phyloP scores from a whole-genome alignment of 1,140 invertebrate species.

The Gerris buenoi region DNA sequence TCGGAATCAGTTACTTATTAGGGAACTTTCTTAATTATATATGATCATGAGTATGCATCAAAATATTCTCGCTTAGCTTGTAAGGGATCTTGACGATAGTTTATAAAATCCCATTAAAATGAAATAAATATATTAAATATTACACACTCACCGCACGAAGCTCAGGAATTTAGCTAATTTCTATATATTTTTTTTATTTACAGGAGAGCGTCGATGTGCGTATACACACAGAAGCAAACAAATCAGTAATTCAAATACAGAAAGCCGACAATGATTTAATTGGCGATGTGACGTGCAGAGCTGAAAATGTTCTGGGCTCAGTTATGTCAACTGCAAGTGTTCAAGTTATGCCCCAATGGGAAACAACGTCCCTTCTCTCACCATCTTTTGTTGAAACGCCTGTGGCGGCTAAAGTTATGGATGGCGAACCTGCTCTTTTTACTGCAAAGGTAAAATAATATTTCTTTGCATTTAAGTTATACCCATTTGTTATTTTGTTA shows the following conservation, averaged over 20 bases:
- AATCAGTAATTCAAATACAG: constrained; percentile 63
- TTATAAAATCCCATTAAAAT: no score
- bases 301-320: constrained; percentile 73
- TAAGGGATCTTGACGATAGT: no score
- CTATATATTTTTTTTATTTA: no score
- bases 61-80: no score
- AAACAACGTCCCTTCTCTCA: constrained; percentile 41
- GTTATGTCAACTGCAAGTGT: constrained; percentile 66
- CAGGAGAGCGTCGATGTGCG: constrained; percentile 46
- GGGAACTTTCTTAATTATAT: no score
- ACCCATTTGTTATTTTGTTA: no score
- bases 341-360: constrained; percentile 46
- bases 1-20: no score
- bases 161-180: no score
- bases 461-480: no score
- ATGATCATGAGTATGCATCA: no score
- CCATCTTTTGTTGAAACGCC: constrained; percentile 60
- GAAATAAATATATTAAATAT: no score
- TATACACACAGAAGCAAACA: constrained; percentile 58
- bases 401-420: constrained; percentile 67
- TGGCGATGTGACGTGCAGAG: constrained; percentile 72
- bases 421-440: constrained; percentile 73
- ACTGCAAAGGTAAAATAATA: constrained; percentile 45
- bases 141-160: no score
- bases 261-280: constrained; percentile 52